Evolutionary conservation across 2,797 vertebrate species (phyloP).

Genomic region (Delichon dasypus): DNA sequence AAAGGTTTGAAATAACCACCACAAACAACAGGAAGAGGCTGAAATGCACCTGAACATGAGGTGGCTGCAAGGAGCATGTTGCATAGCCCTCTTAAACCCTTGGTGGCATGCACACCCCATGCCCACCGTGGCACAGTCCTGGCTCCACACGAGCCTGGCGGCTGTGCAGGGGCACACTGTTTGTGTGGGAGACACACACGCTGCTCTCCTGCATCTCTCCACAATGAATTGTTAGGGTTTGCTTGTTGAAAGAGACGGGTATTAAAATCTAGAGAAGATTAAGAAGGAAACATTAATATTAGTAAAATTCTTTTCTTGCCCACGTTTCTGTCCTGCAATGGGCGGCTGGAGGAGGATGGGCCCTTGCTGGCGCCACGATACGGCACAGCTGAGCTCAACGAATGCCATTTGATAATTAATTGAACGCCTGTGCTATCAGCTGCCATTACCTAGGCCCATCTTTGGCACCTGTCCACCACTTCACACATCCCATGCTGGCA

Average conservation of each 20-base stretch:
- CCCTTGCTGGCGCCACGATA: neutral
- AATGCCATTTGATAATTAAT: constrained; percentile 64
- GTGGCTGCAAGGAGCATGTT: neutral
- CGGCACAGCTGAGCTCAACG: constrained; percentile 60
- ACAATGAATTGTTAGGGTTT: neutral
- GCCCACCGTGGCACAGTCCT: accelerated
- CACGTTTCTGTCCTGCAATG: neutral
- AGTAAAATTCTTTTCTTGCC: neutral
- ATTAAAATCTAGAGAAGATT: neutral
- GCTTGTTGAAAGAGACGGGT: neutral
- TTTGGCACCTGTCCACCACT: constrained; percentile 36
- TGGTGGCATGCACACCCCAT: accelerated
- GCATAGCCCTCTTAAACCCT: neutral
- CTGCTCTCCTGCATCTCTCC: neutral
- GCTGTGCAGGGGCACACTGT: accelerated
- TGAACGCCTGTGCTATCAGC: constrained; percentile 58
- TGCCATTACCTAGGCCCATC: constrained; percentile 66
- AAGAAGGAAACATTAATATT: neutral
- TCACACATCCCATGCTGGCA: constrained; percentile 61
- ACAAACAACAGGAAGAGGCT: neutral
- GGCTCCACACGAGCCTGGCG: accelerated
- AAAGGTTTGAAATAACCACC: neutral
- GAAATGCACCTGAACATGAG: neutral
- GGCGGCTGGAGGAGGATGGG: constrained; percentile 32
- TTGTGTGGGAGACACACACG: neutral